These are phyloP conservation scores for Aratinga solstitialis DNA, from an alignment of 2,797 vertebrate genomes.

Conservation along the genomic window DNA sequence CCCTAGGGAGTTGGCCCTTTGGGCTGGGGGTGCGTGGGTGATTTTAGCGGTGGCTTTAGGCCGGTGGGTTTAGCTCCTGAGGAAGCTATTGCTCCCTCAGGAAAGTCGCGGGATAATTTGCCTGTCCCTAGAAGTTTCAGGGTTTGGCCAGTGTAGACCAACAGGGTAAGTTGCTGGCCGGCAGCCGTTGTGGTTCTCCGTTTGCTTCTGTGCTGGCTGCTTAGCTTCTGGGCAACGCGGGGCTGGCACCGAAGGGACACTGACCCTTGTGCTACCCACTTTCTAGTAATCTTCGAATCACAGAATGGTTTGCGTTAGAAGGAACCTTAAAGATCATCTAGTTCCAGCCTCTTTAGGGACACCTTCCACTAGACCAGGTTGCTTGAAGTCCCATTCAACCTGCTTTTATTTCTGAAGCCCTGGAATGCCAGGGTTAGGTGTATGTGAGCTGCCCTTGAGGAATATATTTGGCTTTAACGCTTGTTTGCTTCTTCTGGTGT, in stretches of 20 bases:
- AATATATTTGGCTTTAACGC: fast-evolving
- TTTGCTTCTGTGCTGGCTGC: fast-evolving
- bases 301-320: neutral
- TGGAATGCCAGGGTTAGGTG: no score
- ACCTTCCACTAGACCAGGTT: neutral
- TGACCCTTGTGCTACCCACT: no score
- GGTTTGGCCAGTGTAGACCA: neutral
- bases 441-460: neutral
- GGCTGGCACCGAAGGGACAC: neutral
- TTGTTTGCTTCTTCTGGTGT: fast-evolving
- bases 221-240: fast-evolving
- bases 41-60: neutral
- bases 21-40: fast-evolving
- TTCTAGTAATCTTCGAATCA: neutral
- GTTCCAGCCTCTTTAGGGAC: neutral
- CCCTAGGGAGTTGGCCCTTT: neutral
- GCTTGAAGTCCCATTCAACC: neutral
- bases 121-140: neutral
- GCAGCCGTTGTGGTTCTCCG: neutral
- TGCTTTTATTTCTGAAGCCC: neutral
- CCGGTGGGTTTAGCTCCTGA: neutral
- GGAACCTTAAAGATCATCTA: neutral
- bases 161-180: neutral
- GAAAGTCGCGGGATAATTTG: neutral
- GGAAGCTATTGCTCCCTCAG: neutral